These are phyloP conservation scores for Ditula angustiorana DNA, from an alignment of 2,888 invertebrate genomes.

Conservation along the genomic window DNA sequence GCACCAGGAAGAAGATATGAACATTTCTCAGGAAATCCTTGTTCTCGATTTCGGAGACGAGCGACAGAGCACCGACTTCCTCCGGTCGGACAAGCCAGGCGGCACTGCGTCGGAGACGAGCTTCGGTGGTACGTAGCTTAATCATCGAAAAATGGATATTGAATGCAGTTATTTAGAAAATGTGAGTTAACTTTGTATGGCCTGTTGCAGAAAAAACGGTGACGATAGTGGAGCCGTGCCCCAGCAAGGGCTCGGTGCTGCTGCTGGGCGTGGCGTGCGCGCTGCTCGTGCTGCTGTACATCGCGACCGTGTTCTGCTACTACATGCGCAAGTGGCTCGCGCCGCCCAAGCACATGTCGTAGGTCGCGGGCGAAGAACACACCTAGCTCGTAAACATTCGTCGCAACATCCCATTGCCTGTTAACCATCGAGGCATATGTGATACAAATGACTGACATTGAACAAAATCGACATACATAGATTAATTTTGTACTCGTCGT, in stretches of 20 bases:
- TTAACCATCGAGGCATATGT: slow-evolving; percentile 63
- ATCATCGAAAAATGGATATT: neutral
- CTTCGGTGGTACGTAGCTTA: slow-evolving; percentile 87
- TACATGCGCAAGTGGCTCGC: slow-evolving; percentile 97
- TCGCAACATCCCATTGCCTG: slow-evolving; percentile 46
- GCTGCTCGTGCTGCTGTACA: slow-evolving; percentile 94
- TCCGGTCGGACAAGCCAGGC: slow-evolving; percentile 90
- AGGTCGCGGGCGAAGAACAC: slow-evolving; percentile 43
- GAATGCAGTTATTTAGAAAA: neutral
- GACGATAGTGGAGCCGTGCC: slow-evolving; percentile 95
- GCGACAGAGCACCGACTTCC: slow-evolving; percentile 90
- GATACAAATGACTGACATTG: slow-evolving; percentile 77
- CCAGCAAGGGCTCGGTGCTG: slow-evolving; percentile 96
- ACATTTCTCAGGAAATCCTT: slow-evolving; percentile 96
- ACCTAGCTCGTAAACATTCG: slow-evolving; percentile 14
- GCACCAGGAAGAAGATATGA: slow-evolving; percentile 93
- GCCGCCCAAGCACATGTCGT: slow-evolving; percentile 91
- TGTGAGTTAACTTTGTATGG: slow-evolving; percentile 1
- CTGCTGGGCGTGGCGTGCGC: slow-evolving; percentile 96
- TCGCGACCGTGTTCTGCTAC: slow-evolving; percentile 96
- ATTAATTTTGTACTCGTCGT: slow-evolving; percentile 33
- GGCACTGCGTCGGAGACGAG: slow-evolving; percentile 86
- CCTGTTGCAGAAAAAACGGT: slow-evolving; percentile 92
- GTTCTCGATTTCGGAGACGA: slow-evolving; percentile 97
- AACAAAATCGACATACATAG: slow-evolving; percentile 55